Conservation (phyloP, 2,797 vertebrate genomes). For the Pelochelys cantorii region DNA sequence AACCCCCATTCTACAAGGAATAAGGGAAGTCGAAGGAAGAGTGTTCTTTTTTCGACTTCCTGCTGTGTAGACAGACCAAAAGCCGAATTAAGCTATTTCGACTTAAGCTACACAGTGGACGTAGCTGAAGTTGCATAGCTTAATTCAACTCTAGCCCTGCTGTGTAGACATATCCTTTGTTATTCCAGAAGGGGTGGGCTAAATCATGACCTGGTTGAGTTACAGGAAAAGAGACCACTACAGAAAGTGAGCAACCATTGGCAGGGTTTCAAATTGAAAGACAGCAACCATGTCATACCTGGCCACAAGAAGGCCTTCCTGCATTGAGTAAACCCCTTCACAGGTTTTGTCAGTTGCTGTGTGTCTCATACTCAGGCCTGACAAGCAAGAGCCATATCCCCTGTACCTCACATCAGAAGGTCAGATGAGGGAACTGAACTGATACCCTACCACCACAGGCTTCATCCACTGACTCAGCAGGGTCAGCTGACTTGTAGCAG, state of each 20-base stretch:
- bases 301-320: background rate
- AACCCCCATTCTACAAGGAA: no score
- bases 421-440: background rate
- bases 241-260: background rate
- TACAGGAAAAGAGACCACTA: background rate
- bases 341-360: background rate
- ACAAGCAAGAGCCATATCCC: background rate
- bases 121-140: no score
- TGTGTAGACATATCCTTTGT: background rate
- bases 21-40: no score
- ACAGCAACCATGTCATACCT: background rate
- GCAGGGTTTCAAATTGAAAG: background rate
- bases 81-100: no score
- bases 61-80: no score
- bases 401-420: background rate
- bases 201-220: background rate
- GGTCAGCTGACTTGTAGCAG: background rate
- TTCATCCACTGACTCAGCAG: background rate
- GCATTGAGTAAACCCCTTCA: background rate
- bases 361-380: background rate
- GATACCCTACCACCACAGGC: background rate
- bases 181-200: background rate
- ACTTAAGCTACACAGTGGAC: no score
- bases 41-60: no score
- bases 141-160: no score